Conservation (phyloP, 2,113 vertebrate species). For the Atherinomorus stipes region DNA sequence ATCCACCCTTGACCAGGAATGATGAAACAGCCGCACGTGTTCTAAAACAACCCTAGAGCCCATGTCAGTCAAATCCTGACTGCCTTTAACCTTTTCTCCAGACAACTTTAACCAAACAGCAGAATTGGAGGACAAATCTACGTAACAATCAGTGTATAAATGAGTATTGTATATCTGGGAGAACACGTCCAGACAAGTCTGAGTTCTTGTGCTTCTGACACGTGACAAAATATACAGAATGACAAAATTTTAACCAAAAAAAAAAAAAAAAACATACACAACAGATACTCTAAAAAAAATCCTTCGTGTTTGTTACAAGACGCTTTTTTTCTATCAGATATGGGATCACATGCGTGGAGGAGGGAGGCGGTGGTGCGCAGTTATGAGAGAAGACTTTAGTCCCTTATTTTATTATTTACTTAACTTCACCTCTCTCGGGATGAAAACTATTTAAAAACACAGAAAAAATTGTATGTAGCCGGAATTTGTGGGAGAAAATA, state of each 20-base stretch:
- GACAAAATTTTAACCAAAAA: background rate
- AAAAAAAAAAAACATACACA: background rate
- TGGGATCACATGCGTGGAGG: constrained; percentile 67
- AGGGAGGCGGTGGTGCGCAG: background rate
- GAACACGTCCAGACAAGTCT: background rate
- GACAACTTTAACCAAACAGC: constrained; percentile 1
- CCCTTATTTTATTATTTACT: constrained; percentile 21
- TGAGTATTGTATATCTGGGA: background rate
- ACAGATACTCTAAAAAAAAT: background rate
- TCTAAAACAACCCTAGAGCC: constrained; percentile 34
- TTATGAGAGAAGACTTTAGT: constrained; percentile 32
- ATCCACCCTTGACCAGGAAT: constrained; percentile 51
- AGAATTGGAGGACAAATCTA: background rate
- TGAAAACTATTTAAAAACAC: no score
- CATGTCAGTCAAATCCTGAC: constrained; percentile 32
- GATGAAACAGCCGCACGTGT: constrained; percentile 59
- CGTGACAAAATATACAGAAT: background rate
- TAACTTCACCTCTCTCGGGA: background rate
- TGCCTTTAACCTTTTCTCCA: constrained; percentile 19
- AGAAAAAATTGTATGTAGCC: no score
- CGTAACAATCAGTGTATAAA: background rate
- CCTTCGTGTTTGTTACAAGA: constrained; percentile 2
- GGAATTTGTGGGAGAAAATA: background rate
- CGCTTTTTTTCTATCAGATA: constrained; percentile 47
- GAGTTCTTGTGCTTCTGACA: background rate